These are phyloP conservation scores for Coenonympha arcania DNA, from an alignment of 2,888 invertebrate species.

Conservation along the genomic window DNA sequence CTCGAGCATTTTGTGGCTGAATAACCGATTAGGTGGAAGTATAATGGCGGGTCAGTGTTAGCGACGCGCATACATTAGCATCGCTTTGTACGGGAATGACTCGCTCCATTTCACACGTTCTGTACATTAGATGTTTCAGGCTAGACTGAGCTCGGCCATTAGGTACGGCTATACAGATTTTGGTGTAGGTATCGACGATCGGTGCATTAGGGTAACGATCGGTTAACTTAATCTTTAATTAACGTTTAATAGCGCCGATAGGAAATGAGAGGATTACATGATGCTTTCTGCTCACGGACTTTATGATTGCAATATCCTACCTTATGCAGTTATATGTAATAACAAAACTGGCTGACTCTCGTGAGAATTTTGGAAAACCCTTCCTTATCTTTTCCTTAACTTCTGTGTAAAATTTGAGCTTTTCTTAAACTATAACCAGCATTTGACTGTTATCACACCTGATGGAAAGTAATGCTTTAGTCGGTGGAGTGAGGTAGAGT, in stretches of 20 bases:
- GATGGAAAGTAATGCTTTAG: too few species aligned
- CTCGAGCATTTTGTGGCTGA: background rate
- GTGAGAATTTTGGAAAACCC: too few species aligned
- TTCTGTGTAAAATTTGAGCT: too few species aligned
- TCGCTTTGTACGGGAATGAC: conserved; percentile 9
- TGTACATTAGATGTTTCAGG: conserved; percentile 6
- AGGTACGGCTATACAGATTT: conserved; percentile 4
- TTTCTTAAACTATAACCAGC: too few species aligned
- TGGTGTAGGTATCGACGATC: conserved; percentile 5
- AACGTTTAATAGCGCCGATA: background rate
- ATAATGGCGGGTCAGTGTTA: background rate
- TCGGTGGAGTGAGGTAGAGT: too few species aligned
- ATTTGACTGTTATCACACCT: too few species aligned
- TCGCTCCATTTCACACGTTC: conserved; percentile 12
- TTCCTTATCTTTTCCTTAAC: too few species aligned
- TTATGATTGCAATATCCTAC: too few species aligned
- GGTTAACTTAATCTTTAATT: background rate
- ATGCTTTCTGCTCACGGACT: too few species aligned
- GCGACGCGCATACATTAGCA: conserved; percentile 6
- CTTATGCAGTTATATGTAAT: too few species aligned
- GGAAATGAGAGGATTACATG: too few species aligned
- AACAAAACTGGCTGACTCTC: too few species aligned
- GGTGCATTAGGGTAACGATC: conserved; percentile 3
- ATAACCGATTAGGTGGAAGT: conserved; percentile 2
- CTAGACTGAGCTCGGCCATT: conserved; percentile 2